Evolutionary conservation across 2,888 invertebrate species (phyloP).

Genomic region (Acronicta aceris): DNA sequence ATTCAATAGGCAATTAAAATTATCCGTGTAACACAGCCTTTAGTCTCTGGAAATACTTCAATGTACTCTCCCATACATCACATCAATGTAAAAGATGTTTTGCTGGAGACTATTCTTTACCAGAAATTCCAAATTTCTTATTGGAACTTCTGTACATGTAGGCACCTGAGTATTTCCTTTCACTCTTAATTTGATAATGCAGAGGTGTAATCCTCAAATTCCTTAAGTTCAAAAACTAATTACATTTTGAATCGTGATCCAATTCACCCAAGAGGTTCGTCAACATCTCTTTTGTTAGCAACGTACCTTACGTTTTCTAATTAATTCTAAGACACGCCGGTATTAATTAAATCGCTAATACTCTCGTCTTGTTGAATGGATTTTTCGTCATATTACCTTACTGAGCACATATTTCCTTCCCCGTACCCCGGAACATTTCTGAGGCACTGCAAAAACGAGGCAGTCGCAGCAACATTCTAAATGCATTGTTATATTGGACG

Average conservation of each 20-base stretch:
- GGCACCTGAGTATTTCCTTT: not conserved
- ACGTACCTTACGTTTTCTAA: constrained; percentile 32
- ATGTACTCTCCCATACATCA: no score
- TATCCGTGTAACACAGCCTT: no score
- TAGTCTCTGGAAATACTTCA: no score
- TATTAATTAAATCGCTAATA: constrained; percentile 41
- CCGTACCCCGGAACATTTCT: no score
- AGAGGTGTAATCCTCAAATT: not conserved
- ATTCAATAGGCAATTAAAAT: no score
- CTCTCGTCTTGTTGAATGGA: constrained; percentile 21
- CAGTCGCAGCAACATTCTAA: no score
- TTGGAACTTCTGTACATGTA: not conserved
- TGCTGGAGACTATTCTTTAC: no score
- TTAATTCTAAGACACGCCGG: constrained; percentile 29
- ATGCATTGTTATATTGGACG: no score
- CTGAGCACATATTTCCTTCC: not conserved
- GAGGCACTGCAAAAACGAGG: no score
- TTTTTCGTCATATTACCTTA: constrained; percentile 2
- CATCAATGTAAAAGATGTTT: no score
- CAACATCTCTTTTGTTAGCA: not conserved
- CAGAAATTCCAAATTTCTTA: no score
- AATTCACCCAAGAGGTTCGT: not conserved
- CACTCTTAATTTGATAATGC: not conserved
- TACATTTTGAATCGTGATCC: constrained; percentile 13
- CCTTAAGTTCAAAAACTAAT: constrained; percentile 1